Conservation (phyloP, 2,888 invertebrate genomes). For the Sceliomorpha sp. region DNA sequence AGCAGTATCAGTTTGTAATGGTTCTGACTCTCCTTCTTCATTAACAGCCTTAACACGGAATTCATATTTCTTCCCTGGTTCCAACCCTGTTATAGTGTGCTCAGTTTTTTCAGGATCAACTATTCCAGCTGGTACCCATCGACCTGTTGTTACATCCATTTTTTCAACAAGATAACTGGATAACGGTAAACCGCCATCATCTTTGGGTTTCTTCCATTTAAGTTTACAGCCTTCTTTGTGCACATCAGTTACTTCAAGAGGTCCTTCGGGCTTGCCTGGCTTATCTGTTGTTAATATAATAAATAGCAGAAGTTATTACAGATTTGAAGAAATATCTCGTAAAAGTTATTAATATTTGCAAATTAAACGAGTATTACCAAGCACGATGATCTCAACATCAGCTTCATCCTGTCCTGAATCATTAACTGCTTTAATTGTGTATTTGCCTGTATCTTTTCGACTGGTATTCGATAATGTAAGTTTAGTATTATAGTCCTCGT, state of each 20-base stretch:
- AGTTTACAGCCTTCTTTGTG: constrained; percentile 96
- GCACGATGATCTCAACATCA: constrained; percentile 93
- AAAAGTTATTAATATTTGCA: background rate
- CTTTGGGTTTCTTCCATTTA: constrained; percentile 96
- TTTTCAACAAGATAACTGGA: constrained; percentile 96
- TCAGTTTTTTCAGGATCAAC: constrained; percentile 91
- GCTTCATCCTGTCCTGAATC: constrained; percentile 96
- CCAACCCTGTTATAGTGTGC: constrained; percentile 92
- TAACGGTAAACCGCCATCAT: constrained; percentile 96
- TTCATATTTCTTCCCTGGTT: constrained; percentile 97
- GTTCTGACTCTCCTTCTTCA: constrained; percentile 98
- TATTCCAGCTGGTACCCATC: constrained; percentile 93
- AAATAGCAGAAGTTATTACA: no score
- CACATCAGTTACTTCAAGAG: constrained; percentile 93
- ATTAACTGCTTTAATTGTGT: constrained; percentile 95
- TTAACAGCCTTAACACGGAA: constrained; percentile 98
- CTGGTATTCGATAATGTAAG: constrained; percentile 89
- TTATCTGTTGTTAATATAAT: constrained; percentile 86
- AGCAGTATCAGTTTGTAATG: constrained; percentile 92
- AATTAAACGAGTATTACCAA: constrained; percentile 82
- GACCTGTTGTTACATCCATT: constrained; percentile 93
- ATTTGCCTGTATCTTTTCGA: constrained; percentile 93
- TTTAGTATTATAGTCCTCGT: constrained; percentile 95
- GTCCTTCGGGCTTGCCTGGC: constrained; percentile 94
- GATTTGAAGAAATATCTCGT: no score